A percentile compares a stretch with the other conserved stretches of the same genome.
phyloP scores from a whole-genome alignment of 2,888 invertebrate genomes.

The Zeuzera pyrina region DNA sequence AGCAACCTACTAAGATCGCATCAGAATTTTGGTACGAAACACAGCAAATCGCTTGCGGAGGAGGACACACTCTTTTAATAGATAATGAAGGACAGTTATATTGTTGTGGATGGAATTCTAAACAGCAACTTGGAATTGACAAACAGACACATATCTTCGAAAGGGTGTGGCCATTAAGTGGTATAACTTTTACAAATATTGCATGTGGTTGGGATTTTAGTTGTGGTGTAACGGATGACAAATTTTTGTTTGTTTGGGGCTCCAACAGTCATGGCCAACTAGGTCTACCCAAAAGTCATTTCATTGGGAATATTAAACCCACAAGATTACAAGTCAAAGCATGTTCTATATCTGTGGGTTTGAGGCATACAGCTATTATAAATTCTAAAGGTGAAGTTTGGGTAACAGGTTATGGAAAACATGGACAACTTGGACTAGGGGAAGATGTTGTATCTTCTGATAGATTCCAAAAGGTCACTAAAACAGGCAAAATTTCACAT shows the following conservation, averaged over 20 bases:
- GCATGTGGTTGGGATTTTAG: slow-evolving; percentile 89
- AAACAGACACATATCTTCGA: slow-evolving; percentile 68
- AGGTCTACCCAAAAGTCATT: slow-evolving; percentile 73
- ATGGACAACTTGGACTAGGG: slow-evolving; percentile 79
- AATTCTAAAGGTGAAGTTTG: slow-evolving; percentile 75
- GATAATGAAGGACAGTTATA: slow-evolving; percentile 78
- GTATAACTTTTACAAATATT: slow-evolving; percentile 72
- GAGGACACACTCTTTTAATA: slow-evolving; percentile 82
- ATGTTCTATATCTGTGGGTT: slow-evolving; percentile 76
- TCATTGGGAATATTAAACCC: slow-evolving; percentile 43
- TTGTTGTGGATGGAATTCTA: slow-evolving; percentile 85
- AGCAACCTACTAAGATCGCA: slow-evolving; percentile 64
- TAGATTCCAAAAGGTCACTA: slow-evolving; percentile 68
- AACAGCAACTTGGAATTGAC: slow-evolving; percentile 78
- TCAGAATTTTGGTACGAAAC: slow-evolving; percentile 62
- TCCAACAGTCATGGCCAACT: slow-evolving; percentile 85
- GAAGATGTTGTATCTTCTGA: slow-evolving; percentile 39
- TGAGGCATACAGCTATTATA: slow-evolving; percentile 78
- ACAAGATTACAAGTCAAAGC: slow-evolving; percentile 64
- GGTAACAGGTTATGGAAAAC: slow-evolving; percentile 77
- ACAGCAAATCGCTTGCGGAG: slow-evolving; percentile 80
- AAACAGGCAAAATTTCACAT: slow-evolving; percentile 70
- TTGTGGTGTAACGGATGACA: slow-evolving; percentile 79
- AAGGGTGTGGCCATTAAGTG: slow-evolving; percentile 74
- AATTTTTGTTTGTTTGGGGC: slow-evolving; percentile 86